Conservation (phyloP, 2,797 vertebrate genomes). For the Heliangelus exortis region DNA sequence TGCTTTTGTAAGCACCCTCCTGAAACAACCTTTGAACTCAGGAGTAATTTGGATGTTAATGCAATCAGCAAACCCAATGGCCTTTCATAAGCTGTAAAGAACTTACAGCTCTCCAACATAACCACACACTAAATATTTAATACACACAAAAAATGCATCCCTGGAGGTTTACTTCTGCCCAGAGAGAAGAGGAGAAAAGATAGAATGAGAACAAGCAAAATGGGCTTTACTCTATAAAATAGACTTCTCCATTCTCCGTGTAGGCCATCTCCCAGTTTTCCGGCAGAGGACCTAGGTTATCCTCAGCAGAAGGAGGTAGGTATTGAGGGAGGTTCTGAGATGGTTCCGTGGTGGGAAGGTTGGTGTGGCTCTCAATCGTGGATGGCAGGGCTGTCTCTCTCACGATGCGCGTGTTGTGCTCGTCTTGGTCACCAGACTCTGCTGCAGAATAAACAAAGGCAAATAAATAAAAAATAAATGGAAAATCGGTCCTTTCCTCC, state of each 20-base stretch:
- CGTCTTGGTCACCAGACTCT: constrained; percentile 96
- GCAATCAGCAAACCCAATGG: constrained; percentile 41
- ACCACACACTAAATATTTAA: constrained; percentile 26
- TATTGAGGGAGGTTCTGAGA: constrained; percentile 94
- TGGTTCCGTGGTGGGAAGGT: constrained; percentile 94
- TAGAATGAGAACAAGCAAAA: not conserved
- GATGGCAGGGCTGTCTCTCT: constrained; percentile 78
- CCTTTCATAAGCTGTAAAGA: constrained; percentile 5
- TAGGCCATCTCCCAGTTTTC: constrained; percentile 99
- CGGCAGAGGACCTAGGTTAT: constrained; percentile 94
- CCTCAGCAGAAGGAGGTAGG: constrained; percentile 95
- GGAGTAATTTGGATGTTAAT: constrained; percentile 30
- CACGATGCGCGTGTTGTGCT: constrained; percentile 78
- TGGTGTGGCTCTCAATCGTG: constrained; percentile 80
- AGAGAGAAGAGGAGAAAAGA: not conserved
- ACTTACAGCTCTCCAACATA: not conserved
- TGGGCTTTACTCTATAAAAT: constrained; percentile 96
- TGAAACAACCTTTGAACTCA: constrained; percentile 26
- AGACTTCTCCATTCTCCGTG: constrained; percentile 99
- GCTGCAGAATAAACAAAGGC: constrained; percentile 71
- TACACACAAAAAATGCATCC: not conserved
- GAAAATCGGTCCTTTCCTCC: not conserved
- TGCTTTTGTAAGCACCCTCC: not conserved
- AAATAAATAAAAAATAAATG: not conserved
- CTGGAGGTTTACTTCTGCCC: not conserved